Conservation (phyloP, 2,113 vertebrate species). For the Lamprotornis superbus region DNA sequence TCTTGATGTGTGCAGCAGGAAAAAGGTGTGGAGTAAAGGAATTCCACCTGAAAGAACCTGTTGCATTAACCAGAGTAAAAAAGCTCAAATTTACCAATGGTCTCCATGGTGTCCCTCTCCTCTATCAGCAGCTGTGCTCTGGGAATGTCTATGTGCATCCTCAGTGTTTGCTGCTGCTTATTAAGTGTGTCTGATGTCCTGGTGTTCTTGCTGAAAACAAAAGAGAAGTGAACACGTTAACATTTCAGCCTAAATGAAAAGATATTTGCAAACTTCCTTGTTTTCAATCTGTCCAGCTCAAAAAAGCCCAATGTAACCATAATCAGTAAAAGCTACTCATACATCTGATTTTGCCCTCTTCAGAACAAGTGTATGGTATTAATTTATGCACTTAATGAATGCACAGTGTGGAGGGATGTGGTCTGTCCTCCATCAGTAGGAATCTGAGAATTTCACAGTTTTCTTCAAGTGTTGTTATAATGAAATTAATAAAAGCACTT, state of each 20-base stretch:
- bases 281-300: not conserved
- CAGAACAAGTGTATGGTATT: not conserved
- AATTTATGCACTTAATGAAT: not conserved
- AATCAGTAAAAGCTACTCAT: not conserved
- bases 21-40: not conserved
- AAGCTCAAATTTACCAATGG: constrained; percentile 82
- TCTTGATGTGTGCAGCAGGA: not conserved
- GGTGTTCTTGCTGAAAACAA: constrained; percentile 89
- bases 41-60: not conserved
- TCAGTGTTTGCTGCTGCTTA: constrained; percentile 94
- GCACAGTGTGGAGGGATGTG: not conserved
- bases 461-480: not conserved
- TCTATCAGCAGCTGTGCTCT: constrained; percentile 98
- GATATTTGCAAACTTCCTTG: not conserved
- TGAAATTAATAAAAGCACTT: not conserved
- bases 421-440: not conserved
- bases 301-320: not conserved
- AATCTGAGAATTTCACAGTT: not conserved
- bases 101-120: constrained; percentile 98
- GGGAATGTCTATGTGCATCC: constrained; percentile 99
- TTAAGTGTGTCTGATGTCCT: constrained; percentile 94
- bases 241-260: not conserved
- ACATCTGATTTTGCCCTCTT: not conserved
- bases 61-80: not conserved
- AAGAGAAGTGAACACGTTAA: not conserved